Evolutionary conservation across 2,113 vertebrate genomes (phyloP).

Genomic region (Archilochus colubris): DNA sequence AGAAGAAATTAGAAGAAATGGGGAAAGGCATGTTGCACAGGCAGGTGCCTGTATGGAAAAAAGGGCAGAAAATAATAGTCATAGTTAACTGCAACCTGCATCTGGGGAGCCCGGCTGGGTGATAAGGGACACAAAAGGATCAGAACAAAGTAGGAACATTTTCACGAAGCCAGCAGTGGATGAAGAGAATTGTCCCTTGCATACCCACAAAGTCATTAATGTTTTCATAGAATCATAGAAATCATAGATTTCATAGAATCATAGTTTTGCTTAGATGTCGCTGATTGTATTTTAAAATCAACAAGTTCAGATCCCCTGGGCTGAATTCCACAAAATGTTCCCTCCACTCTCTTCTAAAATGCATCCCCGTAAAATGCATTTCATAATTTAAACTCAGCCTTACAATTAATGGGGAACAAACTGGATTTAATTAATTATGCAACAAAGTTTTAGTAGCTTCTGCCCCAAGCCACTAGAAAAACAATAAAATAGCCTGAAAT

Average conservation of each 20-base stretch:
- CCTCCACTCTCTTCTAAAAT: not conserved
- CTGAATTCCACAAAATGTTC: not conserved
- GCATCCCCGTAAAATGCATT: not conserved
- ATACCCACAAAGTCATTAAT: not conserved
- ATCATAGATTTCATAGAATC: too few species aligned
- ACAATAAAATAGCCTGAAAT: constrained; percentile 6
- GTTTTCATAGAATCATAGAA: too few species aligned
- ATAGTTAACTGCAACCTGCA: not conserved
- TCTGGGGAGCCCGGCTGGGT: not conserved
- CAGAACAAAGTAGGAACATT: not conserved
- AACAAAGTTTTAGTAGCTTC: not conserved
- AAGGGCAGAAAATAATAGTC: not conserved
- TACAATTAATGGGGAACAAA: not conserved
- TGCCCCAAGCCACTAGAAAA: not conserved
- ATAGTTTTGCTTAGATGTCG: not conserved
- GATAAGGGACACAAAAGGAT: not conserved
- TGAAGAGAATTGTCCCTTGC: not conserved
- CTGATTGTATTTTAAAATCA: not conserved
- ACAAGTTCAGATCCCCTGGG: not conserved
- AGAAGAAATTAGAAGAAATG: not conserved
- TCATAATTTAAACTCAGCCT: not conserved
- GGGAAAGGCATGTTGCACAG: not conserved
- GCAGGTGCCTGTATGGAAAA: not conserved
- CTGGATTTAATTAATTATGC: not conserved
- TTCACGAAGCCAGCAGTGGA: not conserved